Conservation (phyloP, 2,888 invertebrate genomes). For the Dermolepida albohirtum region DNA sequence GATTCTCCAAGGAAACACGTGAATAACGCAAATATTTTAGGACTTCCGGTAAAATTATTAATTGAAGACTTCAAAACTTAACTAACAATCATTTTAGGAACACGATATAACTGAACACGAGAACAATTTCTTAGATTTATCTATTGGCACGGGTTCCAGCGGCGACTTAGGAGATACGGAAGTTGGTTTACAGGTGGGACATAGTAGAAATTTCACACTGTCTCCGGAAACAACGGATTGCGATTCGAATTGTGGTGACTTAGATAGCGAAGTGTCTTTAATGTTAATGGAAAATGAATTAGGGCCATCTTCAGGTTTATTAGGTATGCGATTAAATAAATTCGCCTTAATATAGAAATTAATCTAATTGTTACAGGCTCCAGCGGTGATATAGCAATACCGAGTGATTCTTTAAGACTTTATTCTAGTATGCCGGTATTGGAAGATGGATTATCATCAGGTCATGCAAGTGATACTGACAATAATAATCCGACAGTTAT, state of each 20-base stretch:
- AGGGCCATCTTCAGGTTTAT: constrained; percentile 62
- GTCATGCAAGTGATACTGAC: constrained; percentile 93
- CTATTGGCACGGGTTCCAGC: constrained; percentile 73
- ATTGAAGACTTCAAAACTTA: background rate
- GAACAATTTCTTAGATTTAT: constrained; percentile 71
- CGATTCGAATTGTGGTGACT: constrained; percentile 87
- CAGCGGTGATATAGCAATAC: constrained; percentile 71
- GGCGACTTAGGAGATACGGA: constrained; percentile 76
- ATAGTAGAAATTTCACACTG: constrained; percentile 86
- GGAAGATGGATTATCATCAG: constrained; percentile 94
- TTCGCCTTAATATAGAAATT: background rate
- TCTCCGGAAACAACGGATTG: constrained; percentile 95
- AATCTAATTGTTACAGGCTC: constrained; percentile 63
- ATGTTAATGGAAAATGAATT: constrained; percentile 78
- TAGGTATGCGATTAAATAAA: constrained; percentile 50
- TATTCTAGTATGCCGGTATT: constrained; percentile 89
- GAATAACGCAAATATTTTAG: constrained; percentile 70
- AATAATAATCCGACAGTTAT: constrained; percentile 84
- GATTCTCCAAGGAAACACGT: constrained; percentile 73
- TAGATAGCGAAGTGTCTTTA: constrained; percentile 86
- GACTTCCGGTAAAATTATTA: constrained; percentile 66
- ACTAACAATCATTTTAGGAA: constrained; percentile 58
- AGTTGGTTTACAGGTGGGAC: constrained; percentile 74
- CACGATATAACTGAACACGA: constrained; percentile 68
- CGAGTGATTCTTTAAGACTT: constrained; percentile 74